A percentile compares a stretch with the other conserved stretches of the same genome.
These are phyloP conservation scores for Grallaria varia DNA, from an alignment of 2,113 vertebrate species.

Conservation along the genomic window DNA sequence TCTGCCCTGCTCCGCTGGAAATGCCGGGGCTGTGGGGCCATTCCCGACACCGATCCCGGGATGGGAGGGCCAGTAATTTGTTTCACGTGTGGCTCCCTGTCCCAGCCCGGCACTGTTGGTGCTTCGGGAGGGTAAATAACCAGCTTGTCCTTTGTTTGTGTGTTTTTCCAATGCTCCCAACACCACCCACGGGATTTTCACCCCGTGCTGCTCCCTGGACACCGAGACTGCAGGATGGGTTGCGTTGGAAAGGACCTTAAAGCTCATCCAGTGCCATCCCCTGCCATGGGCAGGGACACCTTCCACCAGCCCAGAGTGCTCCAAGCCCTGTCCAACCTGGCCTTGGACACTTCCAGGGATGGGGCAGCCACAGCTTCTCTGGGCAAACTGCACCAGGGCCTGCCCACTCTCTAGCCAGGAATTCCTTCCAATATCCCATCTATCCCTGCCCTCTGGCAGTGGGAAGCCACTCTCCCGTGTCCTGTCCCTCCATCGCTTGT, in stretches of 20 bases:
- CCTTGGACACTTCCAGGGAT: not conserved
- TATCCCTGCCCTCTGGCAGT: not conserved
- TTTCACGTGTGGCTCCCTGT: not conserved
- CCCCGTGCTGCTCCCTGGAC: not conserved
- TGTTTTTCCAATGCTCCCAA: rapidly evolving
- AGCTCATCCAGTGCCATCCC: not conserved
- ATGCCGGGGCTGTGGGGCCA: no score
- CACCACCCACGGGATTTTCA: not conserved
- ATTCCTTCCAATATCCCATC: not conserved
- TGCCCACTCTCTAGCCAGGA: not conserved
- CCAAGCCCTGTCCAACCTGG: not conserved
- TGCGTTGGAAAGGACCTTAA: not conserved
- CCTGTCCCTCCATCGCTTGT: not conserved
- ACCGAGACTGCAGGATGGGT: not conserved
- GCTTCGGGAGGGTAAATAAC: rapidly evolving
- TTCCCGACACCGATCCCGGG: no score
- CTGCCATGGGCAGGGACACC: not conserved
- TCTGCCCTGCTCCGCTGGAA: not conserved
- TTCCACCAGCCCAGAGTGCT: rapidly evolving
- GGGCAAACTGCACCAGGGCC: not conserved
- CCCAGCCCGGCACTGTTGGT: rapidly evolving
- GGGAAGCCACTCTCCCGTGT: not conserved
- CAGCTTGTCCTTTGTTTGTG: rapidly evolving
- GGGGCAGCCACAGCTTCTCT: not conserved
- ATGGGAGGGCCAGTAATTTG: no score